Base-by-base conservation (phyloP, 1,140 invertebrate genomes). In the Leptoteleia sp. region DNA sequence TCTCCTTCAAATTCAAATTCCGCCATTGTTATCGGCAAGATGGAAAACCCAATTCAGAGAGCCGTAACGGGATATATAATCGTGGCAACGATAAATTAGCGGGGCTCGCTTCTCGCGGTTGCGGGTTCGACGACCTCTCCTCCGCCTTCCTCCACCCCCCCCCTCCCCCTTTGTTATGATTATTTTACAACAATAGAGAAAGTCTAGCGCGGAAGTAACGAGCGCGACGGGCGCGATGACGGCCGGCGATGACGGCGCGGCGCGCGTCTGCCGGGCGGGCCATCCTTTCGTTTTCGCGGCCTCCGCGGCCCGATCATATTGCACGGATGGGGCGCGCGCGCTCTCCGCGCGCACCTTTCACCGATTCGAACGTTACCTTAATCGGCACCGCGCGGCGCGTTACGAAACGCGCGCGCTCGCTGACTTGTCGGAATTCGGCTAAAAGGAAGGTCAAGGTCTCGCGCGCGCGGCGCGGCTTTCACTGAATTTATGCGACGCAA, bases 361-460 rank as follows among this genome's bases (percentile, higher is more conserved):
- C 83, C 76, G 71, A 38, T 43, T 73, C 65, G 57, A 76, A 61
- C 54, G 68, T 76, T 55, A 71, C 65, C 79, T 83, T 81, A 82
- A 81, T 76, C 68, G 81, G 76, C 68, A 50, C 37, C 42, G 68
- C 33, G 80, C 67, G 68, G 68, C 33, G 80, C 67, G 68, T 84
- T 86, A 83, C 83, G 84, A 84, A 84, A 85, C 68, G 75, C 73
- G 75, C 73, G 72, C 62, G 70, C 81, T 84, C 76, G 81, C 68
- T 70, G 75, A 78, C 68, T 78, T 45, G 62, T 73, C 48, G 84
- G 85, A 87, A 87, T 87, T 87, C 77, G 84, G 84, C 80, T 80
- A 81, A 80, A n/a, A 79, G 81, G 84, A 88, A 88, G 87, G 87
- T 88, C 86, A 88, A 88, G 87, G 86, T 87, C 87, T 85, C 43